These are phyloP conservation scores for Engystomops pustulosus DNA, from an alignment of 2,113 vertebrate genomes.

Conservation along the genomic window DNA sequence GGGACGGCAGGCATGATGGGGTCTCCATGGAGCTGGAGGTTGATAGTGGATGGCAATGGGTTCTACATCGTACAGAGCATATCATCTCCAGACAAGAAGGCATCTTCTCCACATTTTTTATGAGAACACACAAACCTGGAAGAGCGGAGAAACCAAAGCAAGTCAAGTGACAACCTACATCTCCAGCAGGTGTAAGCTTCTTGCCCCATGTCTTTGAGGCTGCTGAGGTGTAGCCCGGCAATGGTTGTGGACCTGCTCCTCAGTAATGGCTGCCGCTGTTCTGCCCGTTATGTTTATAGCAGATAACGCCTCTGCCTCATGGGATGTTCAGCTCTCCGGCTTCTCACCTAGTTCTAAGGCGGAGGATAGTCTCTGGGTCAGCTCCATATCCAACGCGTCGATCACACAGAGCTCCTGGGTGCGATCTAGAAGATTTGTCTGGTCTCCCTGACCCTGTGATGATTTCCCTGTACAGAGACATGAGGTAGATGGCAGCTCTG, in stretches of 20 bases:
- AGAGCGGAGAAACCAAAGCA: background rate
- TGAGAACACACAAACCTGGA: slow-evolving; percentile 3
- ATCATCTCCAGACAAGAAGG: background rate
- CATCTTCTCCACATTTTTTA: slow-evolving; percentile 22
- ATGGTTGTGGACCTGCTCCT: too few species aligned
- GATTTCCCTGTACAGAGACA: background rate
- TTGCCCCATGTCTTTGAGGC: too few species aligned
- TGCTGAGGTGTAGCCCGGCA: too few species aligned
- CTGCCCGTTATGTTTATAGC: too few species aligned
- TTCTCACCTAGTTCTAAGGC: slow-evolving; percentile 5
- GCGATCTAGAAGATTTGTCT: background rate
- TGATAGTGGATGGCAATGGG: background rate
- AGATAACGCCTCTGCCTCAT: too few species aligned
- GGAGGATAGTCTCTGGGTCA: background rate
- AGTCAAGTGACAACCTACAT: background rate
- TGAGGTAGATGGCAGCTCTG: too few species aligned
- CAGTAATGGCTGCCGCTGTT: too few species aligned
- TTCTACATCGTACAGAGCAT: background rate
- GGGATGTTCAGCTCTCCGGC: too few species aligned
- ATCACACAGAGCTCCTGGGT: background rate
- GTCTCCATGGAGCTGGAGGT: too few species aligned
- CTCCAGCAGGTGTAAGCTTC: too few species aligned
- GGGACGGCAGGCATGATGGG: background rate
- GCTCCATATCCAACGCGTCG: background rate
- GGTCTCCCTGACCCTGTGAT: background rate